These are phyloP conservation scores for Drosophila pruinosa DNA, from an alignment of 1,140 invertebrate genomes.

Conservation along the genomic window DNA sequence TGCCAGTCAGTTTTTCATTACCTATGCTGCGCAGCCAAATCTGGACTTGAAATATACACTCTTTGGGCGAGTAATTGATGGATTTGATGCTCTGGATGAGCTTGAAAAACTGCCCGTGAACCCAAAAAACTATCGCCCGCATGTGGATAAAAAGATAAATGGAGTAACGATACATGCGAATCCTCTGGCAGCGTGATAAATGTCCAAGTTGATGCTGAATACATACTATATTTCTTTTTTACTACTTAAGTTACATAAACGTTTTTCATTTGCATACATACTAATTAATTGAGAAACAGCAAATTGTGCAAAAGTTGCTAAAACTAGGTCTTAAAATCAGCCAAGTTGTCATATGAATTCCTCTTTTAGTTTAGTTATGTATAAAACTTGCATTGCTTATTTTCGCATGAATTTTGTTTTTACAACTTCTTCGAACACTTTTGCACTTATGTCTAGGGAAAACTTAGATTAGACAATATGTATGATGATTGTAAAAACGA, in stretches of 20 bases:
- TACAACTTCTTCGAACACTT: conserved; percentile 49
- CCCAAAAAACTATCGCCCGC: conserved; percentile 94
- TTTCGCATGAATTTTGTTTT: conserved; percentile 44
- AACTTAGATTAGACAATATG: conserved; percentile 62
- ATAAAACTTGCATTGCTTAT: conserved; percentile 69
- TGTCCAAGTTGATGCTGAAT: conserved; percentile 22
- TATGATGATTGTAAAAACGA: conserved; percentile 58
- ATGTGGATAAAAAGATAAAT: conserved; percentile 93
- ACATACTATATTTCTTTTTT: conserved; percentile 50
- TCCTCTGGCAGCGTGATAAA: conserved; percentile 90
- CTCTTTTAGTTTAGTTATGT: conserved; percentile 23
- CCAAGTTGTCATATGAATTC: conserved; percentile 53
- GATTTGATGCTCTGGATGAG: conserved; percentile 97
- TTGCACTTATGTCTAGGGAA: conserved; percentile 67
- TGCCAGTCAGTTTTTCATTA: conserved; percentile 99
- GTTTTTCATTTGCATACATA: conserved; percentile 37
- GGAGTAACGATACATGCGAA: conserved; percentile 97
- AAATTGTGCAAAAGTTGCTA: conserved; percentile 71
- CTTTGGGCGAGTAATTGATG: conserved; percentile 99
- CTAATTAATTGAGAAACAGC: conserved; percentile 77
- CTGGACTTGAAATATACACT: conserved; percentile 98
- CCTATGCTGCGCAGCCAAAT: conserved; percentile 96
- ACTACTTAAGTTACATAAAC: conserved; percentile 58
- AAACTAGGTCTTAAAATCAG: conserved; percentile 57
- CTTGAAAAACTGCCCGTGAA: conserved; percentile 97